These are phyloP conservation scores for Cololabis saira DNA, from an alignment of 2,113 vertebrate species.

Conservation along the genomic window DNA sequence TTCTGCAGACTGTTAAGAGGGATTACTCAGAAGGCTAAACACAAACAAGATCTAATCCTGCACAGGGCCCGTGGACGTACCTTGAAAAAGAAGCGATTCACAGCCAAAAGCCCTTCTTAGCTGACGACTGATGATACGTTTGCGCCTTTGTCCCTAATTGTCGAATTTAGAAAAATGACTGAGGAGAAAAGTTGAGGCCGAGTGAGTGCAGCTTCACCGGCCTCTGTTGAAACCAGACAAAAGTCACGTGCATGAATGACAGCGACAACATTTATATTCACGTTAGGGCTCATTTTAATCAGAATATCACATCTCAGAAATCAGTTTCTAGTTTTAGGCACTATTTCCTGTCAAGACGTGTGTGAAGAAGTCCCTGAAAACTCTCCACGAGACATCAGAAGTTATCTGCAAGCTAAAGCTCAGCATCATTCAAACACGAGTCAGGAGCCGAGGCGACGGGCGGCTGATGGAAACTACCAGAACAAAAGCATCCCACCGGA, in stretches of 20 bases:
- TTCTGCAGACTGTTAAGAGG: conserved; percentile 53
- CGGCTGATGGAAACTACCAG: not conserved
- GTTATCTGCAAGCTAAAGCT: conserved; percentile 4
- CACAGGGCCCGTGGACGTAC: conserved; percentile 44
- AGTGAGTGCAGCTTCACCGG: no score
- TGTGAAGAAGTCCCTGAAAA: conserved; percentile 1
- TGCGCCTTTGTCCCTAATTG: no score
- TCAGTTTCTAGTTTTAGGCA: not conserved
- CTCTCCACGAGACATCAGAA: not conserved
- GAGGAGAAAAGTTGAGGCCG: no score
- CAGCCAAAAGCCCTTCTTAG: not conserved
- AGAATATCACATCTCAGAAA: no score
- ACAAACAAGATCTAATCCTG: conserved; percentile 62
- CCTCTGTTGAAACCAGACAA: no score
- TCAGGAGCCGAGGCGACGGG: not conserved
- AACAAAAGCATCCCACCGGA: conserved; percentile 2
- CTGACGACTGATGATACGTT: conserved; percentile 10
- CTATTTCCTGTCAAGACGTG: not conserved
- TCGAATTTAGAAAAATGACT: no score
- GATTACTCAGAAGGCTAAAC: conserved; percentile 60
- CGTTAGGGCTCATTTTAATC: no score
- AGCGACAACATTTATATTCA: no score
- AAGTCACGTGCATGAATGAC: no score
- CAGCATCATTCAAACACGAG: conserved; percentile 1
- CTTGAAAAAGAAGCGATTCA: conserved; percentile 39